These are phyloP conservation scores for Oceanites oceanicus DNA, from an alignment of 2,113 vertebrate species.

Conservation along the genomic window DNA sequence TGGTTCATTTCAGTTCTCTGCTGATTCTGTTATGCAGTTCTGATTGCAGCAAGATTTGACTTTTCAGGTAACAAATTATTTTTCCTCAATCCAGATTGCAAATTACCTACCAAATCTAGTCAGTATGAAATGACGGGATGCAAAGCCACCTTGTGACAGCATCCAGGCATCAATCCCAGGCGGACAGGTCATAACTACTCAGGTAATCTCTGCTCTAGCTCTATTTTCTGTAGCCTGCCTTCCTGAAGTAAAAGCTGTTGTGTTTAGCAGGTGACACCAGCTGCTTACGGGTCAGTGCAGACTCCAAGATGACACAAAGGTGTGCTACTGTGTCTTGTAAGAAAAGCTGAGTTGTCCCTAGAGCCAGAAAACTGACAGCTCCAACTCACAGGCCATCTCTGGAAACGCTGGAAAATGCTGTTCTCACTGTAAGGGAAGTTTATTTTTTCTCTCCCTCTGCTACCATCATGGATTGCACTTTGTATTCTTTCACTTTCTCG, in stretches of 20 bases:
- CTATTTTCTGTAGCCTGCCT: background rate
- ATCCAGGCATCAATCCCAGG: background rate
- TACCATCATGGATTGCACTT: background rate
- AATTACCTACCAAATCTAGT: background rate
- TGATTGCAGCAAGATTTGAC: background rate
- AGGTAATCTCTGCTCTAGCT: background rate
- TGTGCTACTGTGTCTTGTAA: background rate
- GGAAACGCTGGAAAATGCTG: background rate
- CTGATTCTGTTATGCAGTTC: background rate
- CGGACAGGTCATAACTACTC: background rate
- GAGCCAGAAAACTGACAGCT: background rate
- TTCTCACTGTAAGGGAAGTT: background rate
- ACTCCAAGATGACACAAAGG: background rate
- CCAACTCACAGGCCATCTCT: rapidly evolving
- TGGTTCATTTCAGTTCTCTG: background rate
- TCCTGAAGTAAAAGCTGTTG: background rate
- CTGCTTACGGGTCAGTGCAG: background rate
- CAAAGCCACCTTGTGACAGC: background rate
- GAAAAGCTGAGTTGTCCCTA: background rate
- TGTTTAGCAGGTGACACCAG: constrained; percentile 48
- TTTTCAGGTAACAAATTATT: background rate
- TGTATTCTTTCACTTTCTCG: background rate
- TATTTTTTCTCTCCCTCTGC: background rate
- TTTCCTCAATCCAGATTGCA: background rate
- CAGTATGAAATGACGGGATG: background rate